These are phyloP conservation scores for Nesometra sesokonis DNA, from an alignment of 35 echinoderm and acorn worm species.

Conservation along the genomic window DNA sequence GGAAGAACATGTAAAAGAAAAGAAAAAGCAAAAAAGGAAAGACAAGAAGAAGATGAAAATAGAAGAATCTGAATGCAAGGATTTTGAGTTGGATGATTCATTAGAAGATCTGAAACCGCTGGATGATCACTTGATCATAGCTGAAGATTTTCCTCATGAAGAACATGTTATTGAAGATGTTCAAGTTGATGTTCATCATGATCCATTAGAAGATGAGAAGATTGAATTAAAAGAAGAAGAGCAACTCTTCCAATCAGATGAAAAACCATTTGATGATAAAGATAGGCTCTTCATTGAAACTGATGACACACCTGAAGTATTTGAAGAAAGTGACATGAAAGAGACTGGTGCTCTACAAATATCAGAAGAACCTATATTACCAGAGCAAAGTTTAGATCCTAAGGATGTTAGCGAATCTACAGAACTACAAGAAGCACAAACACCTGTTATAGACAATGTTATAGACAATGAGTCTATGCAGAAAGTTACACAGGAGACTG, in stretches of 20 bases:
- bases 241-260: neutral
- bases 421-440: neutral
- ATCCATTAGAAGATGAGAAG: neutral
- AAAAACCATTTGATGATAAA: neutral
- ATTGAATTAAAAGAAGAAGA: neutral
- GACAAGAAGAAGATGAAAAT: conserved; percentile 41
- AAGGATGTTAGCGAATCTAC: neutral
- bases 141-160: neutral
- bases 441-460: neutral
- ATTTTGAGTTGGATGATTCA: neutral
- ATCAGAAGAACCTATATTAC: neutral
- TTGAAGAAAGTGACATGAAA: neutral
- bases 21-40: conserved; percentile 49
- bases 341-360: neutral
- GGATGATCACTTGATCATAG: neutral
- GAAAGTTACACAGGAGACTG: neutral
- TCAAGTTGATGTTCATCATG: neutral
- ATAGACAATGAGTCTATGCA: neutral
- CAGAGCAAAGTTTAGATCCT: neutral
- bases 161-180: neutral
- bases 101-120: neutral
- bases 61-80: neutral
- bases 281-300: neutral
- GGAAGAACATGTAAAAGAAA: neutral
- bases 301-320: neutral